Percentiles rank a stretch among this genome's conserved stretches.
Evolutionary conservation across 2,888 invertebrate genomes (phyloP).

Genomic region (Synergus laeviventris): DNA sequence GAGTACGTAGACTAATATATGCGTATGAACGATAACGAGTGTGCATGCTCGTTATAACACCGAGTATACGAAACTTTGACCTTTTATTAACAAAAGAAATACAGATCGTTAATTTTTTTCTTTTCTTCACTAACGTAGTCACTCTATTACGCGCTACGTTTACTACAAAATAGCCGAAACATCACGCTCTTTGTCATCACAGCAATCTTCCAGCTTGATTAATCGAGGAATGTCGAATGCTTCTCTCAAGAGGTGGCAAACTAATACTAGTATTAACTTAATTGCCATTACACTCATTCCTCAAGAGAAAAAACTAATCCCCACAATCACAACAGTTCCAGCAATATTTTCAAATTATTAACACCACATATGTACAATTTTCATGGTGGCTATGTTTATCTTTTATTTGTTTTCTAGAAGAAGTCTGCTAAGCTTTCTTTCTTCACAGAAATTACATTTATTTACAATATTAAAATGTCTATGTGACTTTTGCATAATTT

Average conservation of each 20-base stretch:
- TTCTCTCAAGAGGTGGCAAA: neutral
- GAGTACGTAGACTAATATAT: constrained; percentile 57
- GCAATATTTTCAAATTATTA: constrained; percentile 1
- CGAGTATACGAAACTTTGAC: constrained; percentile 21
- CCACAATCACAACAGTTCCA: constrained; percentile 15
- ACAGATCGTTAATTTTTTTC: constrained; percentile 17
- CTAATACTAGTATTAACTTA: neutral
- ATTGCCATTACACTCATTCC: constrained; percentile 2
- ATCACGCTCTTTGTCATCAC: constrained; percentile 46
- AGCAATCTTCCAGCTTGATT: constrained; percentile 22
- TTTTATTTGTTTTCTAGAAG: constrained; percentile 13
- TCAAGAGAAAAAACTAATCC: constrained; percentile 17
- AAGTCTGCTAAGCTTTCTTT: neutral
- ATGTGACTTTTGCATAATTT: neutral
- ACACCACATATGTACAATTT: constrained; percentile 32
- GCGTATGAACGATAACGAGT: constrained; percentile 56
- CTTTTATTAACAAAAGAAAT: constrained; percentile 2
- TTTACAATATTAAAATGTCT: constrained; percentile 20
- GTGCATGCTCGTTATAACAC: constrained; percentile 21
- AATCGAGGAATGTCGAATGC: constrained; percentile 17
- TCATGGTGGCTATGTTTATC: neutral
- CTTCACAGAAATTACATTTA: constrained; percentile 2
- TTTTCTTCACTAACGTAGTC: constrained; percentile 20
- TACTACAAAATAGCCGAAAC: constrained; percentile 44
- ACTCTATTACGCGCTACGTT: constrained; percentile 42